phyloP scores from a whole-genome alignment of 2,113 vertebrate genomes.

The Mirounga angustirostris region DNA sequence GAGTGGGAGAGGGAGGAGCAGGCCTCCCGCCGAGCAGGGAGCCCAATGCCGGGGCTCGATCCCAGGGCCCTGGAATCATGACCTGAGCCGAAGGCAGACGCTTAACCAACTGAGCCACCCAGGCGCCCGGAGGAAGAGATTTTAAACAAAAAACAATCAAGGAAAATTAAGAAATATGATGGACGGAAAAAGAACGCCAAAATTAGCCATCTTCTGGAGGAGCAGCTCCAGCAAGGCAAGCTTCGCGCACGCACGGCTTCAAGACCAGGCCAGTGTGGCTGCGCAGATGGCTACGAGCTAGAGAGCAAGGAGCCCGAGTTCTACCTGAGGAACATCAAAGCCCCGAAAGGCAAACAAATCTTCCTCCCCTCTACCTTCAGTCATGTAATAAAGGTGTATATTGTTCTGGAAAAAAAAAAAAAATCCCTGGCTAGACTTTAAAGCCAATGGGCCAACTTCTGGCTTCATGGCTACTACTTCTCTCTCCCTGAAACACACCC shows the following conservation, averaged over 20 bases:
- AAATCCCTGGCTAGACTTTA: background rate
- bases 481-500: background rate
- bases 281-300: conserved; percentile 94
- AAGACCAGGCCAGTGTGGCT: conserved; percentile 95
- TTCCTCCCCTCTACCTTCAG: conserved; percentile 46
- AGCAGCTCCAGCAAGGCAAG: conserved; percentile 95
- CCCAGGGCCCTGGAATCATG: too few species aligned
- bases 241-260: conserved; percentile 95
- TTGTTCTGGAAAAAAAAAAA: background rate
- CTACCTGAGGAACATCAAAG: conserved; percentile 98
- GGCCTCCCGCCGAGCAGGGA: too few species aligned
- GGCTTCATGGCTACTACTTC: background rate
- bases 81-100: too few species aligned
- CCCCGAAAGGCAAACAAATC: conserved; percentile 96
- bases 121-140: background rate
- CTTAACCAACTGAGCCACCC: too few species aligned
- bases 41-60: too few species aligned
- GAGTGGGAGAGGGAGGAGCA: too few species aligned
- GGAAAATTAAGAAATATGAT: conserved; percentile 94
- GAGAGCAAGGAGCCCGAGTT: conserved; percentile 97
- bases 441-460: background rate
- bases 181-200: conserved; percentile 94
- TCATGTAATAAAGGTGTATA: background rate
- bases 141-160: background rate
- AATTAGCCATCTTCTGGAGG: conserved; percentile 93